A percentile compares a stretch with the other conserved stretches of the same genome.
Evolutionary conservation across 1,140 invertebrate species (phyloP).

Genomic region (Aphidius gifuensis): DNA sequence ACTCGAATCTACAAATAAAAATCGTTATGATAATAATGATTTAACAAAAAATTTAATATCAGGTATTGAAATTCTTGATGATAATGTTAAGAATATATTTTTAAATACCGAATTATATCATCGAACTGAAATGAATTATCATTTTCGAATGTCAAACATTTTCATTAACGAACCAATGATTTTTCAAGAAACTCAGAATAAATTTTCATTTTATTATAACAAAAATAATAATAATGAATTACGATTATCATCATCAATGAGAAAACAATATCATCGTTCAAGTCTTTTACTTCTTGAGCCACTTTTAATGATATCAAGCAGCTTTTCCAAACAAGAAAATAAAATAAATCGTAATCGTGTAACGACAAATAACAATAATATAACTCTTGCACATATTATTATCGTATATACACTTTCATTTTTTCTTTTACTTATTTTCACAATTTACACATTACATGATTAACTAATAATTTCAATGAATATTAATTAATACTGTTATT

Average conservation of each 20-base stretch:
- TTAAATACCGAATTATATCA: slow-evolving; percentile 34
- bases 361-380: slow-evolving; percentile 42
- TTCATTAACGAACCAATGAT: slow-evolving; percentile 26
- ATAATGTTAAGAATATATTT: slow-evolving; percentile 1
- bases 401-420: slow-evolving; percentile 56
- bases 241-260: slow-evolving; percentile 18
- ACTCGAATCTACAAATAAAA: slow-evolving; percentile 30
- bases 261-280: slow-evolving; percentile 35
- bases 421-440: slow-evolving; percentile 52
- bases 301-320: slow-evolving; percentile 42
- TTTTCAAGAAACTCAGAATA: slow-evolving; percentile 26
- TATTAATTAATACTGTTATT: not conserved
- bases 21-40: slow-evolving; percentile 12
- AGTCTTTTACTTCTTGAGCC: slow-evolving; percentile 55
- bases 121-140: slow-evolving; percentile 27
- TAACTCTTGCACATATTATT: slow-evolving; percentile 53
- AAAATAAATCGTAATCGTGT: slow-evolving; percentile 23
- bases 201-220: slow-evolving; percentile 30
- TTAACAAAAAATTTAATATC: slow-evolving; percentile 31
- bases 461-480: slow-evolving; percentile 55
- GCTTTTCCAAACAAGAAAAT: slow-evolving; percentile 32
- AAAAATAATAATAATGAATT: slow-evolving; percentile 24
- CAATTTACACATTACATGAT: slow-evolving; percentile 47
- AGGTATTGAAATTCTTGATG: slow-evolving; percentile 28
- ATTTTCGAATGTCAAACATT: slow-evolving; percentile 34